Evolutionary conservation across 2,797 vertebrate genomes (phyloP), one percentile per base, ranked within the genome.

Genomic region (Eptatretus atami): DNA sequence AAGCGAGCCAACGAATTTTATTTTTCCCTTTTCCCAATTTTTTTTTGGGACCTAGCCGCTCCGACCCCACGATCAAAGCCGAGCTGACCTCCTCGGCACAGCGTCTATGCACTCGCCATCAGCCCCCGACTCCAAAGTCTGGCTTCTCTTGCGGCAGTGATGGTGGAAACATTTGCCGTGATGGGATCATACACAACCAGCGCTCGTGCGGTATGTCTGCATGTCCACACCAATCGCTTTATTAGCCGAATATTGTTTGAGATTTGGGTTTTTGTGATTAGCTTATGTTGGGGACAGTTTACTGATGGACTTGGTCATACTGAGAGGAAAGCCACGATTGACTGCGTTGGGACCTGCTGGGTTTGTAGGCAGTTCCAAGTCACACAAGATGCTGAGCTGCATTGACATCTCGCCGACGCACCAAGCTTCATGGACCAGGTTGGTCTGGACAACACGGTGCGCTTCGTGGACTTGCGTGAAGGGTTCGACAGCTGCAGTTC

Each of bases 301-400:
- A 63, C 19, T 11, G 15, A 15, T 53, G 54, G 13, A 44, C 31
- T 44, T 44, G 31, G 31, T 44, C 31, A 44, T 44, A 44, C 6
- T 8, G 31, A 44, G 31, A 44, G 31, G 31, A 44, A n/a, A 44
- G 31, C 31, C 31, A 44, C 31, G 6, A 44, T 44, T 44, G 31
- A 44, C 31, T 44, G 31, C n/a, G 31, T 44, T 44, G 4, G 31
- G 31, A 44, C 31, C 31, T 44, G 72, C 78, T 79, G 80, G 75
- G 78, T 79, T 77, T 77, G 77, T 78, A 82, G 80, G 75, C 80
- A 82, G 72, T 82, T 82, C 74, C 80, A 82, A 74, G 79, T 75
- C 80, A 82, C 79, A 82, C 80, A n/a, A 73, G 80, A 81, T 0
- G 79, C 78, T 74, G 79, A 81, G 80, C 80, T 82, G 80, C 75